phyloP scores from a whole-genome alignment of 2,797 vertebrate species.

The Eulemur rubriventer region DNA sequence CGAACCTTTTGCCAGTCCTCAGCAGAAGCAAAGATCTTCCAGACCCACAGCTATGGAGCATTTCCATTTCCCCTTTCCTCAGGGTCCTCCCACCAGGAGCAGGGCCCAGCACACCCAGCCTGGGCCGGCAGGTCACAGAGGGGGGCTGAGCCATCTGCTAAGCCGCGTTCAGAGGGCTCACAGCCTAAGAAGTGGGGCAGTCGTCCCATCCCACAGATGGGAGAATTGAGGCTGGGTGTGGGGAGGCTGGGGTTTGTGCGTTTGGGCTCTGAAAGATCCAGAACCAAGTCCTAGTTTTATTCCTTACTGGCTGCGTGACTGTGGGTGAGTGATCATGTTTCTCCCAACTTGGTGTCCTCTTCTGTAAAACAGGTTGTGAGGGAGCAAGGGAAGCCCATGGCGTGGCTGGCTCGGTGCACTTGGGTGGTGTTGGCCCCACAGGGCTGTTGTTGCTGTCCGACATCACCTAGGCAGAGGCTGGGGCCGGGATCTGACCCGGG shows the following conservation, averaged over 20 bases:
- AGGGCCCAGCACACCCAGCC: background rate
- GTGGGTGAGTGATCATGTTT: background rate
- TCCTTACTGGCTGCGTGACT: background rate
- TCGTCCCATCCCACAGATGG: background rate
- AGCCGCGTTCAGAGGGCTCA: background rate
- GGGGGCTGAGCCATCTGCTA: background rate
- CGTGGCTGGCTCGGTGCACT: accelerated
- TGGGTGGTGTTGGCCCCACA: background rate
- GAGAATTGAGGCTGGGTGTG: background rate
- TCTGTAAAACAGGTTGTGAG: background rate
- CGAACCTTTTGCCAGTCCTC: background rate
- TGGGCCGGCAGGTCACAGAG: background rate
- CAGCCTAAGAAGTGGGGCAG: background rate
- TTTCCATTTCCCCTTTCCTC: background rate
- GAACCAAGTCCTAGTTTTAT: background rate
- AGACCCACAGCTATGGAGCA: no score
- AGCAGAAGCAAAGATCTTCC: background rate
- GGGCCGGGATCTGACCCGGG: accelerated
- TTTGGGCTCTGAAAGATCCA: background rate
- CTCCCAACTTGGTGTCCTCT: background rate
- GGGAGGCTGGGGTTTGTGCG: background rate
- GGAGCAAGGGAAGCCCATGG: background rate
- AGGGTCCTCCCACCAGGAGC: no score
- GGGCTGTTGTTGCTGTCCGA: background rate
- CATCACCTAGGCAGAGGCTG: accelerated